Base-by-base conservation (phyloP, 2,113 vertebrate genomes). In the Psittacara wagleri region DNA sequence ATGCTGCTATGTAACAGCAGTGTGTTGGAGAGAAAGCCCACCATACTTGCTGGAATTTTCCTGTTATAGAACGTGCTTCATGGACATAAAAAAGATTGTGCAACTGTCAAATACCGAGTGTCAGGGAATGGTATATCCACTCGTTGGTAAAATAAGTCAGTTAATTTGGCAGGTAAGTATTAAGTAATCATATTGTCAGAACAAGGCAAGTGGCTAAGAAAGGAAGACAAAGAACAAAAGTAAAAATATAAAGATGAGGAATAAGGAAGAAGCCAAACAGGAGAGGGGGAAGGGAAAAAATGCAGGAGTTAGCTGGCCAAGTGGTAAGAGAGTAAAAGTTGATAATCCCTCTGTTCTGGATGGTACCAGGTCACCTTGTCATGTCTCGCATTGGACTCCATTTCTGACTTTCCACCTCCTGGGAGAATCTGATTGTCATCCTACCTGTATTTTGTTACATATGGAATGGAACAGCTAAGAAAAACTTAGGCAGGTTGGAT, bases 151-250 rank as follows among this genome's bases (percentile, higher is more conserved):
- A 98, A 98, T 98, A 98, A 98, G 95, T 98, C 98, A 98, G 96
- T 98, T 98, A 98, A 98, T 98, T 98, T 98, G 98, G 97, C 98
- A 98, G 97, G 97, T 98, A 91, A 98, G 96, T 95, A 98, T 98
- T 98, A 98, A 98, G 97, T 98, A 98, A 98, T 98, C 98, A 98
- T 77, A 94, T 85, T 98, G 97, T 98, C 98, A 98, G 93, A 97
- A 84, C 68, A 93, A 95, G 91, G 97, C 91, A 95, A 97, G 86
- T 94, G 89, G 96, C 96, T 97, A 96, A 97, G 81, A 95, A 97
- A 97, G 73, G 97, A 96, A 98, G 93, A 98, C 95, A 97, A 98
- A 97, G 96, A 97, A 73, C 10, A 95, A 93, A 96, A 92, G 89
- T 67, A 94, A 64, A 91, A 92, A 86, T 93, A 88, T 23, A 83